Evolutionary conservation across 2,888 invertebrate species (phyloP), one percentile per base, ranked within the genome.

Genomic region (Perdita meconis): DNA sequence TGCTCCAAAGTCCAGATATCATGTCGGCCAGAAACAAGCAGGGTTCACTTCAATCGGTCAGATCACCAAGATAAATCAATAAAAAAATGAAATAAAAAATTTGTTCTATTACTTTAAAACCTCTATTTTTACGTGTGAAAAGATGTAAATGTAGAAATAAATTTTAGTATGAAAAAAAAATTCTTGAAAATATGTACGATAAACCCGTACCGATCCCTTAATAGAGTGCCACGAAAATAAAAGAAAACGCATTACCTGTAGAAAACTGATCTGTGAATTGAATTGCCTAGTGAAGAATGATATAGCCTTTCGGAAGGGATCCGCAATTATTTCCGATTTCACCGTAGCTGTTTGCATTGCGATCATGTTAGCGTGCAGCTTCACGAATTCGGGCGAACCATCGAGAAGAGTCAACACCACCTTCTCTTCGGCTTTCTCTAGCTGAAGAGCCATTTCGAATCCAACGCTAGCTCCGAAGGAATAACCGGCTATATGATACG

Each of bases 401-500:
- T 99, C 99, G 84, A 99, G 93, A 85, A 99, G 94, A 83, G 97
- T 95, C 42, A 98, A 93, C 57, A 94, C 93, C 36, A 94, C 93
- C 79, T 90, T 92, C 88, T 95, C 94, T 1, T 94, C 94, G 38
- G 88, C 92, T 82, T 94, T 93, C 90, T 98, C 97, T 66, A 99
- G 93, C 91, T 97, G 96, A 38, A 96, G 93, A 30, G 97, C 97
- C 96, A 99, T 98, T 93, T 99, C 99, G 92, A 98, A 97, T 19
- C 98, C 98, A 40, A 99, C 96, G 86, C 96, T 95, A 50, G 98
- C 97, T 78, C 99, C 99, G 93, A 97, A 99, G 0, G 99, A 99
- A 93, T 99, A 99, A 1, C 99, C 99, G 53, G 97, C 95, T 81
- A 99, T 93, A 61, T 95, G 95, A 94, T 97, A 98, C 2, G 98